phyloP scores from a whole-genome alignment of 2,888 invertebrate species.

The Pharmacophagus antenor region DNA sequence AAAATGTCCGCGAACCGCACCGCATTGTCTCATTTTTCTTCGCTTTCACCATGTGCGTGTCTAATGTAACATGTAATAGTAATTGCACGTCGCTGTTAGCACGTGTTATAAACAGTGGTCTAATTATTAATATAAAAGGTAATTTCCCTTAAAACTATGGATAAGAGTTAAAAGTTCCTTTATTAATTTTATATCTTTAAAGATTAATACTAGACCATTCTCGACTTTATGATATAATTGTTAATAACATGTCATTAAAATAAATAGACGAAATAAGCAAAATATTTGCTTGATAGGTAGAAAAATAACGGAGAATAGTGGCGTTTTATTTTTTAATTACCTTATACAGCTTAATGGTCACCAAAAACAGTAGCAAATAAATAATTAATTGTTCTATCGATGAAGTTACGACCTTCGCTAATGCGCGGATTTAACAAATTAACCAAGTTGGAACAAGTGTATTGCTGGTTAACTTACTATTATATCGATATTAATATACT shows the following conservation, averaged over 20 bases:
- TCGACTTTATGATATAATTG: neutral
- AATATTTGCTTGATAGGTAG: neutral
- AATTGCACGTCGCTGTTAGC: constrained; percentile 35
- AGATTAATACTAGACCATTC: neutral
- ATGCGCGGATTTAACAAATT: too few species aligned
- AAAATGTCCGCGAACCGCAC: constrained; percentile 12
- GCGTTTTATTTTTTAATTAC: too few species aligned
- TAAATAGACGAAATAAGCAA: neutral
- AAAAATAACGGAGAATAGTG: too few species aligned
- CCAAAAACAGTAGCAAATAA: too few species aligned
- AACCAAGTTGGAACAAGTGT: too few species aligned
- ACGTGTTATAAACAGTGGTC: constrained; percentile 47
- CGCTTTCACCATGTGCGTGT: constrained; percentile 39
- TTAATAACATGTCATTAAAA: neutral
- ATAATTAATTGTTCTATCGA: too few species aligned
- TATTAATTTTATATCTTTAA: too few species aligned
- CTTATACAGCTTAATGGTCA: too few species aligned
- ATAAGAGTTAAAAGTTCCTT: too few species aligned
- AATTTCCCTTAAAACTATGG: neutral
- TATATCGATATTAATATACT: too few species aligned
- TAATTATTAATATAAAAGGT: constrained; percentile 27
- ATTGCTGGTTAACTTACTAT: too few species aligned
- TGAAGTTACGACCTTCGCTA: too few species aligned
- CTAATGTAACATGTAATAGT: constrained; percentile 50
- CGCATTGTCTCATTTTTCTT: constrained; percentile 29